Percentiles rank a stretch among this genome's conserved stretches.
These are phyloP conservation scores for Nephrotoma appendiculata DNA, from an alignment of 2,888 invertebrate genomes.

Conservation along the genomic window DNA sequence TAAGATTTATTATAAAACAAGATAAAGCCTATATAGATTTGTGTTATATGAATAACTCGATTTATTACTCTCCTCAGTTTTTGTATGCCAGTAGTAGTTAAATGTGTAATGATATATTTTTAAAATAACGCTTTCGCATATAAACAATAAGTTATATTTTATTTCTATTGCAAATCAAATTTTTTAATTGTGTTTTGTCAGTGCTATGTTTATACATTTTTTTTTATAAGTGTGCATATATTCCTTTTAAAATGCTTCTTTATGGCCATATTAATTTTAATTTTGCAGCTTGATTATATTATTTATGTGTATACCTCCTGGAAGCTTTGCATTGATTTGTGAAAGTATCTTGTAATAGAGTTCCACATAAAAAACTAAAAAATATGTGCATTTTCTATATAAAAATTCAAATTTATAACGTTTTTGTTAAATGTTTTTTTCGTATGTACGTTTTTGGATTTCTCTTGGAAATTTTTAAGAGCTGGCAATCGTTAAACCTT, in stretches of 20 bases:
- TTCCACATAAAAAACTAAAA: not conserved
- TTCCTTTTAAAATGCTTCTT: not conserved
- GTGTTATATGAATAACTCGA: not conserved
- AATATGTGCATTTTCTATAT: not conserved
- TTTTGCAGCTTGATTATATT: not conserved
- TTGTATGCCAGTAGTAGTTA: not conserved
- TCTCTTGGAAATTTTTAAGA: not conserved
- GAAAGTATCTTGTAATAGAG: not conserved
- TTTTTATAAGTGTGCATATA: not conserved
- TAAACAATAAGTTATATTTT: not conserved
- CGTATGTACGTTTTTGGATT: not conserved
- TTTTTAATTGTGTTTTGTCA: not conserved
- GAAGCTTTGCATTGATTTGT: not conserved
- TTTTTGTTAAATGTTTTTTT: not conserved
- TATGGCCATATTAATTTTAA: not conserved
- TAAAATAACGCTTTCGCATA: not conserved
- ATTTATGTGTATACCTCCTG: not conserved
- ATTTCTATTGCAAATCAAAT: not conserved
- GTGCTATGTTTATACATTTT: not conserved
- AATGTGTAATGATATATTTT: not conserved
- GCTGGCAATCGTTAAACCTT: too few species aligned
- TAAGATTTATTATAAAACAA: conserved; percentile 28
- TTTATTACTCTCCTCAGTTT: not conserved
- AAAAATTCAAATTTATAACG: not conserved
- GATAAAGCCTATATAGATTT: not conserved